Evolutionary conservation across 37 sponge, comb jelly and placozoan genomes (phyloP).

Genomic region (Agelas oroides): DNA sequence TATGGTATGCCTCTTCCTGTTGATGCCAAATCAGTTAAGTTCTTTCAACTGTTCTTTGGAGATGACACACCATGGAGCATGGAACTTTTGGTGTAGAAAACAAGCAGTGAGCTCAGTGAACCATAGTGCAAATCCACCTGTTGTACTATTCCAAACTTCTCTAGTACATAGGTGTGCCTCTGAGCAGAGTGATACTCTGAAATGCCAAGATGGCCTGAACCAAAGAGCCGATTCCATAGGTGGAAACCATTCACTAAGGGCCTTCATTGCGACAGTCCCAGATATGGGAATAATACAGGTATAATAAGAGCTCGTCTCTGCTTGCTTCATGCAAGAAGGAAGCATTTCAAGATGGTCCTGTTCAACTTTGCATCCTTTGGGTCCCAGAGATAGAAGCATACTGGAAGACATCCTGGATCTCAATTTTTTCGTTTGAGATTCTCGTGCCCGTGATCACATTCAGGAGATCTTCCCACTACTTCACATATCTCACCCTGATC

Average conservation of each 20-base stretch:
- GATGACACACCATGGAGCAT: background rate
- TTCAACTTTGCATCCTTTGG: too few species aligned
- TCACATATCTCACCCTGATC: conserved; percentile 1
- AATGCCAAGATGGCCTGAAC: background rate
- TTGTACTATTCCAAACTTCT: too few species aligned
- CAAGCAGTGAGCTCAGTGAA: background rate
- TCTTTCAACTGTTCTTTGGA: background rate
- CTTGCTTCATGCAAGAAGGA: too few species aligned
- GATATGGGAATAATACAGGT: conserved; percentile 57
- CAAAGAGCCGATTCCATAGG: background rate
- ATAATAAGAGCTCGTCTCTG: background rate
- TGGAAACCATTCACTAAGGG: background rate
- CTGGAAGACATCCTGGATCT: conserved; percentile 1
- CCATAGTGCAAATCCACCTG: too few species aligned
- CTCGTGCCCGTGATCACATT: conserved; percentile 5
- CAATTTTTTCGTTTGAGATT: background rate
- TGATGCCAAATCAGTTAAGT: background rate
- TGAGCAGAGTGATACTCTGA: background rate
- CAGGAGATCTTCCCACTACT: background rate
- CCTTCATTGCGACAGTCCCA: background rate
- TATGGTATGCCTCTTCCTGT: background rate
- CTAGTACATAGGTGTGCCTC: background rate
- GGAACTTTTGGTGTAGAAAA: background rate
- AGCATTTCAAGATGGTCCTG: too few species aligned
- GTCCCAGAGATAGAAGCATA: conserved; percentile 20